phyloP scores from a whole-genome alignment of 1,140 invertebrate species.

The Mizuhopecten yessoensis region DNA sequence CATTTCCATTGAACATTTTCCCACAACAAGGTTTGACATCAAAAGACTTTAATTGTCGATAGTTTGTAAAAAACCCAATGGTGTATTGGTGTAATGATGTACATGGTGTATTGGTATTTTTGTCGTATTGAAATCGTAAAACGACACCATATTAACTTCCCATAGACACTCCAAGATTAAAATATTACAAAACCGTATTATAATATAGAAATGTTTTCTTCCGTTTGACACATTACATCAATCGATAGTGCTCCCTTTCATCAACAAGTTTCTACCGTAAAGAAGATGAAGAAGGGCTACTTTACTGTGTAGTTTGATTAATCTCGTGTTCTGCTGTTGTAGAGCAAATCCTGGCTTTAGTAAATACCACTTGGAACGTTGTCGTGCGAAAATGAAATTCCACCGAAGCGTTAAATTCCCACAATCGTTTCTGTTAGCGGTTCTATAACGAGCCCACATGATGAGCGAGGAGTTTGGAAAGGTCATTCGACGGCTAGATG shows the following conservation, averaged over 20 bases:
- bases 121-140: too few relatives aligned
- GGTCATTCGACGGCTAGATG: not conserved
- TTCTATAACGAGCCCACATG: not conserved
- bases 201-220: too few relatives aligned
- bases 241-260: not conserved
- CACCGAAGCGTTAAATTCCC: not conserved
- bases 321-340: not conserved
- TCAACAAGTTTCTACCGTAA: not conserved
- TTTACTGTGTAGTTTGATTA: not conserved
- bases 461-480: slow-evolving; percentile 13
- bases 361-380: slow-evolving; percentile 18
- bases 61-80: too few relatives aligned
- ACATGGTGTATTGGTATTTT: too few relatives aligned
- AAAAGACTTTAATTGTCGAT: too few relatives aligned
- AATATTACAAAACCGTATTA: too few relatives aligned
- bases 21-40: too few relatives aligned
- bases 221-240: too few relatives aligned
- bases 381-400: not conserved
- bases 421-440: not conserved
- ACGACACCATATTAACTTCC: too few relatives aligned
- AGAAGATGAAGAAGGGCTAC: not conserved
- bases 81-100: too few relatives aligned
- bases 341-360: slow-evolving; percentile 21
- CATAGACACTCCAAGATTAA: too few relatives aligned
- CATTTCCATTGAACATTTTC: too few relatives aligned